phyloP scores from a whole-genome alignment of 2,888 invertebrate species.

The Lysandra bellargus region DNA sequence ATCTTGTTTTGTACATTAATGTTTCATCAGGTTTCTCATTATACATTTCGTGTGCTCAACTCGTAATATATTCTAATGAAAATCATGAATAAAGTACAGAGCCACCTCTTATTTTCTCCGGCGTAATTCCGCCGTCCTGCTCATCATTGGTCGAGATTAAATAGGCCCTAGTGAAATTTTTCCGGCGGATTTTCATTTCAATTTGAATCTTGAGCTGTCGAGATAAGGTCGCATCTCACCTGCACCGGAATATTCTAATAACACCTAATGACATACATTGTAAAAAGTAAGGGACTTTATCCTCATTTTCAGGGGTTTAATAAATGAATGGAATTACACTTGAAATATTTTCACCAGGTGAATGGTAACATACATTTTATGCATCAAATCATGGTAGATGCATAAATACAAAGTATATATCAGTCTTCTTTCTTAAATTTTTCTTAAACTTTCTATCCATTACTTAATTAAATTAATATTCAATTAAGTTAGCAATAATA shows the following conservation, averaged over 20 bases:
- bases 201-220: neutral
- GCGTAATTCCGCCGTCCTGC: slow-evolving; percentile 6
- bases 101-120: neutral
- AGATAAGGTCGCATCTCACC: neutral
- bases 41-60: neutral
- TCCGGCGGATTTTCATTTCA: neutral
- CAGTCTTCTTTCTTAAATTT: no score
- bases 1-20: neutral
- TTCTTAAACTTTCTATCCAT: no score
- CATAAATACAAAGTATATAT: no score
- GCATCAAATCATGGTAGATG: no score
- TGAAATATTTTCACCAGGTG: neutral
- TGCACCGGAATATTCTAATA: slow-evolving; percentile 3
- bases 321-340: neutral
- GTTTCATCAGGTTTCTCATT: slow-evolving; percentile 9
- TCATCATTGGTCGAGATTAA: slow-evolving; percentile 21
- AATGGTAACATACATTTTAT: neutral
- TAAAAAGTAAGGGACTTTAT: slow-evolving; percentile 9
- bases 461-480: no score
- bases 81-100: slow-evolving; percentile 4
- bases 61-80: slow-evolving; percentile 20
- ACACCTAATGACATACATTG: slow-evolving; percentile 17
- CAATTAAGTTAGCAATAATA: no score
- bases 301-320: neutral
- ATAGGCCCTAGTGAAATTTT: slow-evolving; percentile 20